These are phyloP conservation scores for Drosophila formosana DNA, from an alignment of 2,888 invertebrate species.

Conservation along the genomic window DNA sequence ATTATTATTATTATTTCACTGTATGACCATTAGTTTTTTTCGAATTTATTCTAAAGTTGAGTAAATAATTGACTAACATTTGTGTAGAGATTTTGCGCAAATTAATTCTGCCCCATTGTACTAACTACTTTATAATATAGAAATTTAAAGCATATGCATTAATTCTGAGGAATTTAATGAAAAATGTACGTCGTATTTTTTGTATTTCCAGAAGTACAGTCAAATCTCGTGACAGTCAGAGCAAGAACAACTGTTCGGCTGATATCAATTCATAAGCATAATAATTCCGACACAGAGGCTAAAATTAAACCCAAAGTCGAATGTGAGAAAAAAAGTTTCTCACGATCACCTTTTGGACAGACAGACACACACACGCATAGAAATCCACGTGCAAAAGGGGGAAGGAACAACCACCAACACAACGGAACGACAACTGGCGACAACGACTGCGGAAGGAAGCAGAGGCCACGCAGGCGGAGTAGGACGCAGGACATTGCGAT, in stretches of 20 bases:
- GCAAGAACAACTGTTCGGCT: conserved; percentile 52
- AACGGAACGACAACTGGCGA: conserved; percentile 46
- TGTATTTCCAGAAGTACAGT: conserved; percentile 58
- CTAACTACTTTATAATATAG: too few species aligned
- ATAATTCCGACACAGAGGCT: conserved; percentile 67
- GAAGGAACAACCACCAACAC: conserved; percentile 72
- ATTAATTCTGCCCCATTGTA: too few species aligned
- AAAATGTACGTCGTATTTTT: background rate
- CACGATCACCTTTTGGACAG: conserved; percentile 77
- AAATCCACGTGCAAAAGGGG: conserved; percentile 84
- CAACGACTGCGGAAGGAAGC: conserved; percentile 67
- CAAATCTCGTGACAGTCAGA: conserved; percentile 26
- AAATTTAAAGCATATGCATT: background rate
- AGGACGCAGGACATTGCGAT: conserved; percentile 67
- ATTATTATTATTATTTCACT: too few species aligned
- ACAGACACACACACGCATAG: conserved; percentile 49
- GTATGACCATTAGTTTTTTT: too few species aligned
- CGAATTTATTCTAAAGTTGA: too few species aligned
- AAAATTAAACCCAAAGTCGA: conserved; percentile 70
- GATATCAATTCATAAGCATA: conserved; percentile 75
- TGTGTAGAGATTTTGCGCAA: too few species aligned
- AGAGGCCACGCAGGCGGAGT: conserved; percentile 67
- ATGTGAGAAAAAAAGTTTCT: conserved; percentile 83
- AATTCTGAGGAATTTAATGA: background rate
- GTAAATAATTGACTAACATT: background rate